Percentiles rank a stretch among this genome's conserved stretches.
Evolutionary conservation across 2,888 invertebrate genomes (phyloP).

Genomic region (Luffia ferchaultella): DNA sequence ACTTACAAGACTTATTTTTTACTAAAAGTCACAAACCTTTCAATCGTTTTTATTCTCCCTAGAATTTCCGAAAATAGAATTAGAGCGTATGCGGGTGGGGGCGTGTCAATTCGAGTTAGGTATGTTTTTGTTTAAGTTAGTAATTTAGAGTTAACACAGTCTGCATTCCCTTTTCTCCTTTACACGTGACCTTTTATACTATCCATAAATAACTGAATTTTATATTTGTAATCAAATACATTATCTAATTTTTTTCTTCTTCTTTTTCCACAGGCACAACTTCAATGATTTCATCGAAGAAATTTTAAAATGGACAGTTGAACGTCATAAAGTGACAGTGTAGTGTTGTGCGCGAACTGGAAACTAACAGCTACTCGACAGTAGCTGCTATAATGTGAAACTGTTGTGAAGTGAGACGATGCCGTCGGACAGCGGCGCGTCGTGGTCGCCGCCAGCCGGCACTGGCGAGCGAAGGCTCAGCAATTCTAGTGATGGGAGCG

Average conservation of each 20-base stretch:
- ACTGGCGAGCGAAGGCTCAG: conserved; percentile 56
- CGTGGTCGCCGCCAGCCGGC: conserved; percentile 57
- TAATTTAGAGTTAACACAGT: no score
- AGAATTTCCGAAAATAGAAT: no score
- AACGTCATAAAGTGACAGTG: conserved; percentile 35
- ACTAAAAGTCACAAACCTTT: no score
- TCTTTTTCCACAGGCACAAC: not conserved
- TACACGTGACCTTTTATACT: no score
- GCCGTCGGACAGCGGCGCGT: conserved; percentile 58
- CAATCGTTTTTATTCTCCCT: no score
- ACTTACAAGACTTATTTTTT: no score
- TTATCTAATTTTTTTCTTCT: no score
- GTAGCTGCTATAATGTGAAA: conserved; percentile 44
- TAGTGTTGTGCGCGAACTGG: conserved; percentile 30
- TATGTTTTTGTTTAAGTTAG: not conserved
- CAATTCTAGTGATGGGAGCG: conserved; percentile 61
- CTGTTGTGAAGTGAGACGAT: conserved; percentile 37
- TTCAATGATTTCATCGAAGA: not conserved
- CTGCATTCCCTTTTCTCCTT: no score
- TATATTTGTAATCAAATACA: no score
- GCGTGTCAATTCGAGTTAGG: not conserved
- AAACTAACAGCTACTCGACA: conserved; percentile 18
- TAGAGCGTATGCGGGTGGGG: no score
- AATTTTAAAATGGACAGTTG: conserved; percentile 31
- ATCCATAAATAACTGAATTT: no score